phyloP scores from a whole-genome alignment of 2,888 invertebrate genomes.

The Muscina levida region DNA sequence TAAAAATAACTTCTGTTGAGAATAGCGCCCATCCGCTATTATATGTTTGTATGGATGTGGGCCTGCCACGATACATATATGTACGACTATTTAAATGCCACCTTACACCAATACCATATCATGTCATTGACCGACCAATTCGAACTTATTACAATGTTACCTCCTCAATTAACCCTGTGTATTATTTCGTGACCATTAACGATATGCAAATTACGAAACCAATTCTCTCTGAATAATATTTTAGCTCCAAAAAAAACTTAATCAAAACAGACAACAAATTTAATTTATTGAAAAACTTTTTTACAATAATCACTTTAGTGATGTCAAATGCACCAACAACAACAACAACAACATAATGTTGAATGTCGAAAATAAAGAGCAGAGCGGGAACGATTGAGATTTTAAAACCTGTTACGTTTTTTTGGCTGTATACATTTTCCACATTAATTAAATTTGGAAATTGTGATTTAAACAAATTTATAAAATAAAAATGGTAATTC shows the following conservation, averaged over 20 bases:
- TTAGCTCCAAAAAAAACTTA: neutral
- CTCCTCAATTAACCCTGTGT: neutral
- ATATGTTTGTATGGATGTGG: no score
- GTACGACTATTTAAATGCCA: no score
- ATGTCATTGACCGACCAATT: no score
- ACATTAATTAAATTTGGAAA: no score
- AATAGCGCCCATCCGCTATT: no score
- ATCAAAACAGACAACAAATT: constrained; percentile 18
- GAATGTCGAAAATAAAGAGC: constrained; percentile 9
- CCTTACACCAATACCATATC: no score
- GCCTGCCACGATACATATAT: no score
- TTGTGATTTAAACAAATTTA: no score
- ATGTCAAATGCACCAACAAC: constrained; percentile 20
- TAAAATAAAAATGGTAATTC: no score
- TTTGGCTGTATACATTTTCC: neutral
- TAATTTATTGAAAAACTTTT: constrained; percentile 33
- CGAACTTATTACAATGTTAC: neutral
- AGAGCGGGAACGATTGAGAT: neutral
- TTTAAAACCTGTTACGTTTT: constrained; percentile 8
- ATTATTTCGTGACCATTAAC: neutral
- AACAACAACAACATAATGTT: no score
- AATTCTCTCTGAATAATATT: neutral
- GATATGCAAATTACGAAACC: constrained; percentile 2
- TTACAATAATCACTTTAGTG: constrained; percentile 27
- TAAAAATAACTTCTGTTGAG: no score